Percentiles rank a stretch among this genome's conserved stretches.
These are phyloP conservation scores for Stomatorhinus walkeri DNA, from an alignment of 2,797 vertebrate genomes.

Conservation along the genomic window DNA sequence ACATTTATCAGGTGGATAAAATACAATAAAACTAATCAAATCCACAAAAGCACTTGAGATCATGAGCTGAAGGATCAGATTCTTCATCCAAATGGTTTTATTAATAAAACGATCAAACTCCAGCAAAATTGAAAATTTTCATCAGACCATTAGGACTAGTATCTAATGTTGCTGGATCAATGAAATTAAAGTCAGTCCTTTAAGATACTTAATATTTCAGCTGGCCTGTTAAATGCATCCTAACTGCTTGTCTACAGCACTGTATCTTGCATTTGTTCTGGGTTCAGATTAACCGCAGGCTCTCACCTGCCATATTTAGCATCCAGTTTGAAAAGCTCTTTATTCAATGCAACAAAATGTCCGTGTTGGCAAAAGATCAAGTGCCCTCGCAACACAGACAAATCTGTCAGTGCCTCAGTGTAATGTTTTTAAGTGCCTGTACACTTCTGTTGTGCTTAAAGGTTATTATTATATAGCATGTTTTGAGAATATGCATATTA, in stretches of 20 bases:
- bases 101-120: not conserved
- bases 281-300: not conserved
- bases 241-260: not conserved
- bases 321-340: not conserved
- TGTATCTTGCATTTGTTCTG: not conserved
- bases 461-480: not conserved
- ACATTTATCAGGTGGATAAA: not conserved
- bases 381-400: not conserved
- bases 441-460: not conserved
- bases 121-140: not conserved
- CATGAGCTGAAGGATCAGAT: not conserved
- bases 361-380: not conserved
- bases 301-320: not conserved
- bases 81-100: not conserved
- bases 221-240: not conserved
- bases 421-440: not conserved
- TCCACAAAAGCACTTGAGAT: not conserved
- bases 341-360: not conserved
- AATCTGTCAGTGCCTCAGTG: not conserved
- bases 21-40: not conserved
- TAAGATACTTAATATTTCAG: not conserved
- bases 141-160: not conserved
- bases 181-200: not conserved
- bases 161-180: not conserved
- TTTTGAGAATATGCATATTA: conserved; percentile 1